Evolutionary conservation across 2,888 invertebrate genomes (phyloP).

Genomic region (Nephrocerus scutellatus): DNA sequence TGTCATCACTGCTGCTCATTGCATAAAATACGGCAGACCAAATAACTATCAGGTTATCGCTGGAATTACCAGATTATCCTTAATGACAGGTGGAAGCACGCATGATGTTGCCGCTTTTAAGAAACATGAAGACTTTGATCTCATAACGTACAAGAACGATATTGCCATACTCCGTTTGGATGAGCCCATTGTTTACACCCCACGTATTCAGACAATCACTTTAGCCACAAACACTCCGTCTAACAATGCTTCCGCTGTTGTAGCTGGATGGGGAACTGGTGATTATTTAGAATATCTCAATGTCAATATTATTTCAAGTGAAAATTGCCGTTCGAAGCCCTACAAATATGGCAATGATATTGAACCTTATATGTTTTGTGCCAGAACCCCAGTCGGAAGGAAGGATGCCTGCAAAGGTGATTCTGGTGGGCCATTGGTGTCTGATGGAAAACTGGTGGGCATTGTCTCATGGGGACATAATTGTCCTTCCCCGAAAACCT

Average conservation of each 20-base stretch:
- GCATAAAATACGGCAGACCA: conserved; percentile 38
- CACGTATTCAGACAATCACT: conserved; percentile 26
- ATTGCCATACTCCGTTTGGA: conserved; percentile 48
- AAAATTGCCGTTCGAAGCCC: conserved; percentile 22
- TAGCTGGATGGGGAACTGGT: conserved; percentile 36
- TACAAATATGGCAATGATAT: conserved; percentile 33
- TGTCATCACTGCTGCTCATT: conserved; percentile 54
- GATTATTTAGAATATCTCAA: too few species aligned
- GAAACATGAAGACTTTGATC: conserved; percentile 26
- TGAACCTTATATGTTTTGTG: conserved; percentile 26
- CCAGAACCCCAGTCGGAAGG: conserved; percentile 14
- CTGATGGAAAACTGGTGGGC: conserved; percentile 26
- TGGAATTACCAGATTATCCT: not conserved
- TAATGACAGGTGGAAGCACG: conserved; percentile 30
- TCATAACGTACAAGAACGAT: conserved; percentile 44
- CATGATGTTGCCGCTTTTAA: conserved; percentile 20
- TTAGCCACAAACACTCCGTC: conserved; percentile 23
- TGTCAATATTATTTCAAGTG: conserved; percentile 22
- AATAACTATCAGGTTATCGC: too few species aligned
- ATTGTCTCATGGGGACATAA: conserved; percentile 47
- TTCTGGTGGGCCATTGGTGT: conserved; percentile 33
- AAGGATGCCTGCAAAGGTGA: conserved; percentile 46
- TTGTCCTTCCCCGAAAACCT: conserved; percentile 42
- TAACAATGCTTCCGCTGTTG: conserved; percentile 21
- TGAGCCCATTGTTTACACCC: conserved; percentile 20